Percentiles rank a stretch among this genome's conserved stretches.
Conservation (phyloP, 1,140 invertebrate species). For the Popillia japonica region DNA sequence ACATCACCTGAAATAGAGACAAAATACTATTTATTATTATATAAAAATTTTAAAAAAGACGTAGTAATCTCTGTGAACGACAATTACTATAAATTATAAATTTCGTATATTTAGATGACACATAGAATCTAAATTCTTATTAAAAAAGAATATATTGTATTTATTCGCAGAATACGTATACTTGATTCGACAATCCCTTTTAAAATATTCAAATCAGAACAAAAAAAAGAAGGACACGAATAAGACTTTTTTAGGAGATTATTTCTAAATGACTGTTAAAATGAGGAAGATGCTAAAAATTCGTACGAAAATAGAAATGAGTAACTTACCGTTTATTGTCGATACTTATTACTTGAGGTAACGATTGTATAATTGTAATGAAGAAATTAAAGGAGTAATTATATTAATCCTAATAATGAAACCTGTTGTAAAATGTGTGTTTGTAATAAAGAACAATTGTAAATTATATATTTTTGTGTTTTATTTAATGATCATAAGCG, state of each 20-base stretch:
- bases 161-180: conserved; percentile 38
- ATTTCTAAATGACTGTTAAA: conserved; percentile 22
- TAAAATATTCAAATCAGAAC: conserved; percentile 35
- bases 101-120: too few relatives aligned
- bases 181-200: conserved; percentile 42
- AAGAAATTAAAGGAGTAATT: conserved; percentile 3
- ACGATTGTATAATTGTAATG: neutral
- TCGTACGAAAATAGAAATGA: neutral
- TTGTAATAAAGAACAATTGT: conserved; percentile 43
- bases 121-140: neutral
- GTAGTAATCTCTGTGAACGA: neutral
- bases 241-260: conserved; percentile 36
- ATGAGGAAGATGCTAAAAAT: neutral
- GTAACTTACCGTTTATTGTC: conserved; percentile 6
- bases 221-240: neutral
- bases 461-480: neutral
- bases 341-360: conserved; percentile 16
- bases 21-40: too few relatives aligned
- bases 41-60: neutral
- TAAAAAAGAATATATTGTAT: neutral
- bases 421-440: conserved; percentile 44
- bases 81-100: neutral
- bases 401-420: conserved; percentile 37
- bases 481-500: too few relatives aligned
- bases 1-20: too few relatives aligned